A percentile compares a stretch with the other conserved stretches of the same genome.
phyloP scores from a whole-genome alignment of 2,888 invertebrate genomes.

The Drosophila birchii region DNA sequence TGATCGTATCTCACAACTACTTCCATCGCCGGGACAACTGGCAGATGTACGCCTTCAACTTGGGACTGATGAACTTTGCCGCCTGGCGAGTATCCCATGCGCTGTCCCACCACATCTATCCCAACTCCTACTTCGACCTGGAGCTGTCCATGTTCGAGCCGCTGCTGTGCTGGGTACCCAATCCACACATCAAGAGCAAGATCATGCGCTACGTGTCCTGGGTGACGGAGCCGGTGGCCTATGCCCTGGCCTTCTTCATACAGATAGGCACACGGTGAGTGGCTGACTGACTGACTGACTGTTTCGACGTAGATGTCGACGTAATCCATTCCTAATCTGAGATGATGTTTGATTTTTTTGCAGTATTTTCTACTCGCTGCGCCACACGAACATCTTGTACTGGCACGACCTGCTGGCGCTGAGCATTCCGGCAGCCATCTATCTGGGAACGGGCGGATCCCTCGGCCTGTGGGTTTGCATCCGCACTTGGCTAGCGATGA shows the following conservation, averaged over 20 bases:
- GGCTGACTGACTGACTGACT: constrained; percentile 15
- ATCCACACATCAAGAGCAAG: constrained; percentile 85
- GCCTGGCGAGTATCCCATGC: constrained; percentile 91
- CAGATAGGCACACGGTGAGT: constrained; percentile 81
- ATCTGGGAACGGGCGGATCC: constrained; percentile 80
- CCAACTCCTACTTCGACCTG: constrained; percentile 91
- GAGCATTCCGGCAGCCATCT: constrained; percentile 85
- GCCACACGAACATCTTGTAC: constrained; percentile 78
- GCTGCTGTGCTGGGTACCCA: constrained; percentile 88
- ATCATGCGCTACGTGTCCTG: constrained; percentile 86
- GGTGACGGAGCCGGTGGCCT: constrained; percentile 85
- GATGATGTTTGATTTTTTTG: constrained; percentile 27
- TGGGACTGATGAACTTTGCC: constrained; percentile 87
- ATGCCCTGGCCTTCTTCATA: constrained; percentile 73
- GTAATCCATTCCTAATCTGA: constrained; percentile 7
- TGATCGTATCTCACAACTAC: constrained; percentile 90
- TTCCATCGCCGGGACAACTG: constrained; percentile 91
- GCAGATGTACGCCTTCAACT: constrained; percentile 91
- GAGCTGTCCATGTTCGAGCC: constrained; percentile 90
- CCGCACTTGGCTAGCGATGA: constrained; percentile 86
- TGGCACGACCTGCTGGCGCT: constrained; percentile 85
- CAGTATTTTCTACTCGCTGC: constrained; percentile 79
- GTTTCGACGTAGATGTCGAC: constrained; percentile 2
- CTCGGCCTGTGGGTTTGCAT: constrained; percentile 65
- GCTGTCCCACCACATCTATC: constrained; percentile 91